A percentile compares a stretch with the other conserved stretches of the same genome.
Conservation (phyloP, 2,113 vertebrate genomes). For the Cebus imitator region DNA sequence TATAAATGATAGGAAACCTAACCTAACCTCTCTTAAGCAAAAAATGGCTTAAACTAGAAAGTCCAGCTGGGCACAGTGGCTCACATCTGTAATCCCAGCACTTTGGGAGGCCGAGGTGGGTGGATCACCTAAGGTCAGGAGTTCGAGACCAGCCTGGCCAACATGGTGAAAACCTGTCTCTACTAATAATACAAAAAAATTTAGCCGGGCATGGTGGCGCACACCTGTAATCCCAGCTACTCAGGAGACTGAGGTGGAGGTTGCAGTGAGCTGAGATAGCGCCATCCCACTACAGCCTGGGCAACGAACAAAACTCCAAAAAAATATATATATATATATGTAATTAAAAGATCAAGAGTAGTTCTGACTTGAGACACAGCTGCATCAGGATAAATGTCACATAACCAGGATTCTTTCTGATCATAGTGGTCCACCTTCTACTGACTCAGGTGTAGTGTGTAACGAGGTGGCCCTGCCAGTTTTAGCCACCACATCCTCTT, state of each 20-base stretch:
- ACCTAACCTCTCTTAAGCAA: neutral
- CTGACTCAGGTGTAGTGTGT: neutral
- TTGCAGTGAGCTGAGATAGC: no score
- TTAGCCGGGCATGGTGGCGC: no score
- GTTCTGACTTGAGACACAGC: neutral
- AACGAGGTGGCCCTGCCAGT: neutral
- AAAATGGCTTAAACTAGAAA: constrained; percentile 9
- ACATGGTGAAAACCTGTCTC: no score
- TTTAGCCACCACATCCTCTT: neutral
- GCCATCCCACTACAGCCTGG: neutral
- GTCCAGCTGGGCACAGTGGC: neutral
- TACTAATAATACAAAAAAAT: no score
- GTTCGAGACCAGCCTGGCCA: no score
- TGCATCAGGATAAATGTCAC: neutral
- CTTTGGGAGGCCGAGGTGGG: no score
- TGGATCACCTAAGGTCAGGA: no score
- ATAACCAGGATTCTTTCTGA: neutral
- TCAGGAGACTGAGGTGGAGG: no score
- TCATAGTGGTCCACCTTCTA: neutral
- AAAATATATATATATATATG: neutral
- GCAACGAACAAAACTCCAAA: neutral
- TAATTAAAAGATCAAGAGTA: neutral
- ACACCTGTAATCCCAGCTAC: no score
- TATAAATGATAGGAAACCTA: constrained; percentile 15
- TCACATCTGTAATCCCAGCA: no score